Evolutionary conservation across 1,140 invertebrate species (phyloP).

Genomic region (Drosophila kohkoa): DNA sequence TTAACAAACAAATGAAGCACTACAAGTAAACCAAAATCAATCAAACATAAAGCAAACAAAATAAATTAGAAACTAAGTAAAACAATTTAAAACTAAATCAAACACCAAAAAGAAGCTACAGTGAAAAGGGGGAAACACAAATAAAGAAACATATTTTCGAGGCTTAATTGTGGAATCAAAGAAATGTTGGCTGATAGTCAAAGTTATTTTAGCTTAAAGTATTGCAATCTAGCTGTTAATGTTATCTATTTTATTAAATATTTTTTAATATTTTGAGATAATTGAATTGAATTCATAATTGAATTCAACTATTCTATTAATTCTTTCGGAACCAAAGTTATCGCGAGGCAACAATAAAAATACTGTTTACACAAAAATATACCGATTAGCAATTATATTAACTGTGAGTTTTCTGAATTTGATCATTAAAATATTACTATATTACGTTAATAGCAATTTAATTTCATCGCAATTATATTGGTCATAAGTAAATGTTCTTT

Average conservation of each 20-base stretch:
- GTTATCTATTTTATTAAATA: background rate
- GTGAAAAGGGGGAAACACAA: background rate
- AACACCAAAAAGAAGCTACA: constrained; percentile 19
- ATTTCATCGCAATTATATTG: no score
- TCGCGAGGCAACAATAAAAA: no score
- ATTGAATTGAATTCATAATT: no score
- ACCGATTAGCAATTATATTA: no score
- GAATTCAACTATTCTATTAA: no score
- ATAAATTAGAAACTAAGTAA: constrained; percentile 16
- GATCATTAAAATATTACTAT: no score
- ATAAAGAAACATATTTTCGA: background rate
- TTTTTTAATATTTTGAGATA: no score
- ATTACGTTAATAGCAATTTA: no score
- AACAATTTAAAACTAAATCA: constrained; percentile 25
- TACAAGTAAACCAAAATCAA: constrained; percentile 27
- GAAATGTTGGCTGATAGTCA: background rate
- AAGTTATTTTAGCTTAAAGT: background rate
- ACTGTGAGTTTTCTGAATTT: no score
- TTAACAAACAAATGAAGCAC: constrained; percentile 8
- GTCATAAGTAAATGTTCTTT: no score
- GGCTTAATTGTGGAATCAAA: constrained; percentile 5
- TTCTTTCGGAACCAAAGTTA: no score
- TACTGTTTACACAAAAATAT: no score
- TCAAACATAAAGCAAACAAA: constrained; percentile 33
- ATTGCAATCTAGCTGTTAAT: background rate